Percentiles rank a stretch among this genome's conserved stretches.
Conservation (phyloP, 2,888 invertebrate genomes). For the Hirtodrosophila trivittata region DNA sequence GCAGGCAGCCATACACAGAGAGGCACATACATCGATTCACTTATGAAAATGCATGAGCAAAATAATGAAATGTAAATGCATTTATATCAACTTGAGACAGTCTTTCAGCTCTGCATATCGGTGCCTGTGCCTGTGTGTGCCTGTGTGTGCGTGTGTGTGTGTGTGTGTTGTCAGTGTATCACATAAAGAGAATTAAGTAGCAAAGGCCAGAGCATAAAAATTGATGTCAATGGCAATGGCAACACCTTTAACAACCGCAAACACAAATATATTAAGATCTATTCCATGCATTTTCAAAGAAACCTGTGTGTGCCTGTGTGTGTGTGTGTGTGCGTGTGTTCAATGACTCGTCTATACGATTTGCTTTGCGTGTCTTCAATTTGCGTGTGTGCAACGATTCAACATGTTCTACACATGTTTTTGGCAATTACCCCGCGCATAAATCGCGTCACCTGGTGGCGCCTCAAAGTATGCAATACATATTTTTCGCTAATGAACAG, state of each 20-base stretch:
- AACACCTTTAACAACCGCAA: slow-evolving; percentile 6
- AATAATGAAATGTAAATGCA: slow-evolving; percentile 62
- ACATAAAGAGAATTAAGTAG: slow-evolving; percentile 17
- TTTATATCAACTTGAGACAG: slow-evolving; percentile 45
- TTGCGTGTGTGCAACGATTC: slow-evolving; percentile 14
- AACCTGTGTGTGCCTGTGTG: slow-evolving; percentile 5
- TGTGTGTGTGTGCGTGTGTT: slow-evolving; percentile 2
- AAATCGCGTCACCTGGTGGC: slow-evolving; percentile 11
- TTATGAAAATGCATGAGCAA: slow-evolving; percentile 35
- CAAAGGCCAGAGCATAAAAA: slow-evolving; percentile 19
- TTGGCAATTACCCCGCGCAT: slow-evolving; percentile 33
- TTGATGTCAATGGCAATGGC: slow-evolving; percentile 23
- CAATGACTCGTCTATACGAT: slow-evolving; percentile 12
- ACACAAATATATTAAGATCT: not conserved
- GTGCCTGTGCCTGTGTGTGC: not conserved
- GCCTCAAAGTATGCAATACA: slow-evolving; percentile 36
- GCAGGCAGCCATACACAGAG: slow-evolving; percentile 19
- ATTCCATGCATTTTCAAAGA: slow-evolving; percentile 6
- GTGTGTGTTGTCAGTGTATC: slow-evolving; percentile 1
- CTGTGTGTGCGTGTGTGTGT: slow-evolving; percentile 6
- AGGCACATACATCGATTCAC: not conserved
- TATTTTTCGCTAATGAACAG: slow-evolving; percentile 42
- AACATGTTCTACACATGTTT: slow-evolving; percentile 3
- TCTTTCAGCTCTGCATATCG: not conserved
- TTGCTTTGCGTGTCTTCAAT: slow-evolving; percentile 27